phyloP scores from a whole-genome alignment of 2,888 invertebrate species.

The Cryptus armator region DNA sequence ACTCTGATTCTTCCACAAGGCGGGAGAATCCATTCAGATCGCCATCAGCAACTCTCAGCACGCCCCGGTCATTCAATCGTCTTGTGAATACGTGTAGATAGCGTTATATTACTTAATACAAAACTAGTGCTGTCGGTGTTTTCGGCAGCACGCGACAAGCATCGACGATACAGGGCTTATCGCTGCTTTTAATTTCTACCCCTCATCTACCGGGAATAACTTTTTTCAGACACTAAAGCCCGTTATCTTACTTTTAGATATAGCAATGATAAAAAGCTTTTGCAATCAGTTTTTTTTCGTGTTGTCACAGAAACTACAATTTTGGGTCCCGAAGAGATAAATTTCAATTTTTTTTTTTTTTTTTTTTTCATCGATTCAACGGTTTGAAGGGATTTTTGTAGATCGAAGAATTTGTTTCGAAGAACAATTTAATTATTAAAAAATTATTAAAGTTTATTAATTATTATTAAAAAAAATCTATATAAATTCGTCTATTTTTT shows the following conservation, averaged over 20 bases:
- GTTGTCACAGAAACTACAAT: not conserved
- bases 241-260: not conserved
- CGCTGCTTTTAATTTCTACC: not conserved
- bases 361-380: no score
- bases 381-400: no score
- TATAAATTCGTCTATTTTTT: not conserved
- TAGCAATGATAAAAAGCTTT: no score
- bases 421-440: no score
- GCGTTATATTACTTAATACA: not conserved
- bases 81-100: not conserved
- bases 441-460: no score
- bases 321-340: not conserved
- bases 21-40: slow-evolving; percentile 25
- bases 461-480: no score
- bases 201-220: no score
- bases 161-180: not conserved
- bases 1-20: not conserved
- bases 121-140: not conserved
- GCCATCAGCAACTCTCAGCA: slow-evolving; percentile 36
- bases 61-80: slow-evolving; percentile 19
- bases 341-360: no score
- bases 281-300: not conserved
- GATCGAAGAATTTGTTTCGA: no score
- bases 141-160: not conserved
- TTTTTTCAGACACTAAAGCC: not conserved